phyloP scores from a whole-genome alignment of 2,888 invertebrate genomes.

The Lepetodrilus schrolli region DNA sequence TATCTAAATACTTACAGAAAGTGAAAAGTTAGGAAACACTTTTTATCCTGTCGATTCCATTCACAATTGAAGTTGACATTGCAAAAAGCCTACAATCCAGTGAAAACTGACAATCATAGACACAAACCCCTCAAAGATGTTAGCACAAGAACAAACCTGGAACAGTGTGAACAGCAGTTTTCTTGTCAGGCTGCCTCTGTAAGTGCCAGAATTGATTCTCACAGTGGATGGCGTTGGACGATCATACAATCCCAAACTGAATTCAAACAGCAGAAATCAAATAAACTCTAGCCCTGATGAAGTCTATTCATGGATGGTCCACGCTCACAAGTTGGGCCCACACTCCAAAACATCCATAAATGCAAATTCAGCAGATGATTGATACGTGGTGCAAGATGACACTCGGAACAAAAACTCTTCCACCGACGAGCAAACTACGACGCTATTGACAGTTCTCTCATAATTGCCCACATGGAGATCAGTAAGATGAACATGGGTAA shows the following conservation, averaged over 20 bases:
- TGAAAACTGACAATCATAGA: neutral
- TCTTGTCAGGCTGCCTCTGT: neutral
- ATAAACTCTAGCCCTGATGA: conserved; percentile 19
- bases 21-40: neutral
- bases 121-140: conserved; percentile 11
- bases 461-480: neutral
- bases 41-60: neutral
- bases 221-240: neutral
- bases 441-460: conserved; percentile 7
- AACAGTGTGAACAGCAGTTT: neutral
- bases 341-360: conserved; percentile 21
- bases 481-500: conserved; percentile 10
- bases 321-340: neutral
- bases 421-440: conserved; percentile 8
- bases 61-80: neutral
- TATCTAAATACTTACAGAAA: neutral
- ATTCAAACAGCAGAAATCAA: conserved; percentile 23
- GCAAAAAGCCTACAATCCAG: too few relatives aligned
- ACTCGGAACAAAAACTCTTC: conserved; percentile 6
- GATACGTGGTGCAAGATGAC: conserved; percentile 10
- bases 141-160: conserved; percentile 3
- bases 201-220: conserved; percentile 8
- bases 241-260: conserved; percentile 11
- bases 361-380: conserved; percentile 16
- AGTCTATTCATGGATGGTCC: conserved; percentile 22